Evolutionary conservation across 2,888 invertebrate genomes (phyloP), one percentile per base, ranked within the genome.

Genomic region (Sinodicranocentrus sp.): DNA sequence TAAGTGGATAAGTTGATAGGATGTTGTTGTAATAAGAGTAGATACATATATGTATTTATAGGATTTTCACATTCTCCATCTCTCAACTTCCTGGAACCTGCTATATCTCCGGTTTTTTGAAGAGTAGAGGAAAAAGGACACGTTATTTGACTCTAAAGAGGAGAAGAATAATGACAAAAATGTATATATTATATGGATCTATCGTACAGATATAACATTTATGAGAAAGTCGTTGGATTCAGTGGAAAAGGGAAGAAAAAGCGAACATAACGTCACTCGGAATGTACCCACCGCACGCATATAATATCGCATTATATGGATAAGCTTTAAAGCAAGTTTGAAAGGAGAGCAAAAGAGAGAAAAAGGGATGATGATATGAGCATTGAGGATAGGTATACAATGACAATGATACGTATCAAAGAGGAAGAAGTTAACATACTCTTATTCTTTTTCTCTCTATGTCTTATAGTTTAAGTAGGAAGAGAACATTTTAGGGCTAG

Each of bases 331-430:
- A 82, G 67, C 59, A 80, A 72, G 67, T 80, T 67, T 79, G 52
- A 59, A 59, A 59, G 63, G 77, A 68, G 67, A 26, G 26, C 13
- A 48, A n/a, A 33, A 28, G 71, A 73, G 61, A 79, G 59, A 71
- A 19, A 72, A 57, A 63, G 48, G 70, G 82, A 76, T 82, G 76
- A 82, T 79, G 72, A 79, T 67, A 73, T 80, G 72, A 73, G 67
- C 73, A 73, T 67, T 67, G 54, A 54, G 71, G 65, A 82, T 82
- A 76, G 82, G 82, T 75, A 76, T 83, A 70, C 82, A 83, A 76
- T 76, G 82, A 83, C 70, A 83, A 83, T 76, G 76, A 75, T 83
- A 83, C 70, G 82, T 76, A 83, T 76, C 77, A 77, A 73, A 73
- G 73, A 67, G 65, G 70, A 82, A 52, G 52, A 82, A 75, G 73